A percentile compares a stretch with the other conserved stretches of the same genome.
Evolutionary conservation across 2,888 invertebrate species (phyloP).

Genomic region (Eugnorisma glareosa): DNA sequence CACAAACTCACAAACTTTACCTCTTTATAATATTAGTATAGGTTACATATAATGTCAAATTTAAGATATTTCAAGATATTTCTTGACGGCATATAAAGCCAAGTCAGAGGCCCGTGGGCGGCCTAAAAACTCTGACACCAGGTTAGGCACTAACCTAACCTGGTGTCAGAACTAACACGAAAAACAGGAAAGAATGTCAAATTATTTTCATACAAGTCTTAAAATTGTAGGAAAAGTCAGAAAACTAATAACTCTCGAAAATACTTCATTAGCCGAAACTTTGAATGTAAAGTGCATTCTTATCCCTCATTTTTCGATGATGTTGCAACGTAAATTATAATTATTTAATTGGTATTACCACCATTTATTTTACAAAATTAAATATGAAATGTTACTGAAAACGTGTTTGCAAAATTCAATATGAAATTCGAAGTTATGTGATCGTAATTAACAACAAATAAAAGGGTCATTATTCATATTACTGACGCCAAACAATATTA

Average conservation of each 20-base stretch:
- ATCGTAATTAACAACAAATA: slow-evolving; percentile 16
- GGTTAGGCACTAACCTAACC: too few species aligned
- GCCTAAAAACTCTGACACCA: too few species aligned
- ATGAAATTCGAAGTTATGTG: neutral
- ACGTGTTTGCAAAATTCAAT: neutral
- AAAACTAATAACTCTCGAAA: too few species aligned
- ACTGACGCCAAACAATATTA: slow-evolving; percentile 27
- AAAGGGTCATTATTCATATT: slow-evolving; percentile 36
- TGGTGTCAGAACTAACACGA: too few species aligned
- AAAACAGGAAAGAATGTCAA: too few species aligned
- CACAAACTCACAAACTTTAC: too few species aligned
- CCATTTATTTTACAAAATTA: slow-evolving; percentile 4
- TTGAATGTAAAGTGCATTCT: neutral
- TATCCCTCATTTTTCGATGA: neutral
- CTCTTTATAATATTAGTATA: too few species aligned
- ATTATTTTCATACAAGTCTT: neutral
- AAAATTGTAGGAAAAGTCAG: neutral
- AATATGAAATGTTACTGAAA: neutral
- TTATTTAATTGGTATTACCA: neutral
- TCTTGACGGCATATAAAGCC: too few species aligned
- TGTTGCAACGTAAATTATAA: neutral
- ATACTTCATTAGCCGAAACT: too few species aligned
- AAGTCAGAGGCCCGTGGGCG: too few species aligned
- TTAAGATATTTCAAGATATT: too few species aligned
- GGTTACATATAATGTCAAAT: too few species aligned